Conservation (phyloP, 1,140 invertebrate species). For the Drosophila saltans region DNA sequence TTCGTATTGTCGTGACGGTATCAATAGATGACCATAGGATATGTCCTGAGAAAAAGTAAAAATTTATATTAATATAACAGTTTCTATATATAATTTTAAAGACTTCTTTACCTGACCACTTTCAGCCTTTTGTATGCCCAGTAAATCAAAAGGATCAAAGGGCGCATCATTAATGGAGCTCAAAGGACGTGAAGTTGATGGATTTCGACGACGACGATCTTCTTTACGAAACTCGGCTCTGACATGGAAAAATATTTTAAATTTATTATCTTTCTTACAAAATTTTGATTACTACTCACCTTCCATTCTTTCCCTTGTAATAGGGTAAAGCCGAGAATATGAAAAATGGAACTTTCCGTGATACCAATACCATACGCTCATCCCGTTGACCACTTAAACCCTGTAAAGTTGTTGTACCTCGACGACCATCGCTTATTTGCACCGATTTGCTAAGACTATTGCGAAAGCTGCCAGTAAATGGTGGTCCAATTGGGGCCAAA, state of each 20-base stretch:
- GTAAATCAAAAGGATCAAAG: slow-evolving; percentile 92
- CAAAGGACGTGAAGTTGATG: slow-evolving; percentile 91
- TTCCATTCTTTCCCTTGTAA: slow-evolving; percentile 87
- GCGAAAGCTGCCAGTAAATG: slow-evolving; percentile 61
- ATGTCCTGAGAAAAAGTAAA: slow-evolving; percentile 86
- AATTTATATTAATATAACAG: background rate
- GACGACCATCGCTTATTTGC: slow-evolving; percentile 82
- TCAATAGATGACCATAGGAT: slow-evolving; percentile 93
- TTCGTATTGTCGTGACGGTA: slow-evolving; percentile 88
- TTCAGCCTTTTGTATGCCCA: slow-evolving; percentile 91
- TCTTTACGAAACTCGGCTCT: slow-evolving; percentile 90
- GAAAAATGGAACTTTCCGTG: slow-evolving; percentile 89
- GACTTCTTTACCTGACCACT: slow-evolving; percentile 87
- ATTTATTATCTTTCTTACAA: background rate
- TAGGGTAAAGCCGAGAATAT: slow-evolving; percentile 93
- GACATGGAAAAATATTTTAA: slow-evolving; percentile 4
- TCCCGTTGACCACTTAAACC: slow-evolving; percentile 82
- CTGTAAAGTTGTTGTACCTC: slow-evolving; percentile 27
- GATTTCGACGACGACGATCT: slow-evolving; percentile 90
- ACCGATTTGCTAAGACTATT: slow-evolving; percentile 85
- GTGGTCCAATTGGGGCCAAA: slow-evolving; percentile 71
- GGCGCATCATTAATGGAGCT: slow-evolving; percentile 92
- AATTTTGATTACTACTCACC: slow-evolving; percentile 84
- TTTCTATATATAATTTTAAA: background rate
- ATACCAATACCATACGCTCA: slow-evolving; percentile 90